Base-by-base conservation (phyloP, 1,140 invertebrate species). In the Bombyx mandarina region DNA sequence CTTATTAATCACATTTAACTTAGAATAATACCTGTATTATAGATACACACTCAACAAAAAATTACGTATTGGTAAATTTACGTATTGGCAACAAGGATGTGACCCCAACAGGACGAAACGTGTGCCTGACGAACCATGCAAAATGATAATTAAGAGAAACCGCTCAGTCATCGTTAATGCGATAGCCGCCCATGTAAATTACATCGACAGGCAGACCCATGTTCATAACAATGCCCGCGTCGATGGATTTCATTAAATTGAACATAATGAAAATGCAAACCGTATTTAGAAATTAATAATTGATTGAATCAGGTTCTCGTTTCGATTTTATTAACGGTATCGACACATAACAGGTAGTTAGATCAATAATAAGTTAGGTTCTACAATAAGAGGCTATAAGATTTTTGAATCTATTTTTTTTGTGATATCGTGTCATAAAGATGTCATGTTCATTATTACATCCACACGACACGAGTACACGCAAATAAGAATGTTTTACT, bases 121-220 rank as follows among this genome's bases (percentile, higher is more conserved):
- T 63, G 61, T 77, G 75, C 55, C 72, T 80, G 79, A 82, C 81
- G 81, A 82, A 86, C 79, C 83, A 73, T 82, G 76, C 75, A 80
- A 83, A 86, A 84, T 84, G 75, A 86, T 86, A 86, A 86, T 86
- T 84, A 84, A 83, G 75, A 82, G 79, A 83, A 82, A 79, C 79
- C 78, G 81, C 78, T 82, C 78, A 76, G 78, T 84, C 82, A 86
- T 84, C 79, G 72, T 82, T 82, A 82, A 84, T 81, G 71, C 76
- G 78, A 81, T 83, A 83, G 76, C 78, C 69, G 71, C 60, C 65
- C 67, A 77, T 77, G 79, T 82, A 82, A 79, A 82, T 84, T 82
- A 82, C 71, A 73, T 71, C 61, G 68, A 52, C 58, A 57, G 49
- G 43, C 52, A 45, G 22, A n/a, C 62, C 69, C 65, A 66, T 79